Evolutionary conservation across 1,140 invertebrate genomes (phyloP).

Genomic region (Belonocnema kinseyi): DNA sequence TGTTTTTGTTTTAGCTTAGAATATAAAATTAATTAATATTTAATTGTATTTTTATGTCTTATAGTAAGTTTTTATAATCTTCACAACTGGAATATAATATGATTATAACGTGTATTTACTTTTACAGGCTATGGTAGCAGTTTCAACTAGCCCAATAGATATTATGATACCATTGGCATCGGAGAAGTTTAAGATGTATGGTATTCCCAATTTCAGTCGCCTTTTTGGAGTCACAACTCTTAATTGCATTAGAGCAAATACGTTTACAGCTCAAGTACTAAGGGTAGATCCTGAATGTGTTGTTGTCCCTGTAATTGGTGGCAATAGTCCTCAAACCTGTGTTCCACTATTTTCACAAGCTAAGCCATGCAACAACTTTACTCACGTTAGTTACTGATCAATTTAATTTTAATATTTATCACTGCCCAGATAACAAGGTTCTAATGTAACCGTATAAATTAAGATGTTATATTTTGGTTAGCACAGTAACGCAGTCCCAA

Average conservation of each 20-base stretch:
- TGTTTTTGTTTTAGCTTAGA: too few relatives aligned
- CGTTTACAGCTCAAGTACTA: conserved; percentile 78
- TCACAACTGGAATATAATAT: too few relatives aligned
- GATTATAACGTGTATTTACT: too few relatives aligned
- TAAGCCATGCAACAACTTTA: conserved; percentile 75
- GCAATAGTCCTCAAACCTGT: conserved; percentile 86
- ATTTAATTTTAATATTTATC: too few relatives aligned
- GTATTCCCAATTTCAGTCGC: conserved; percentile 81
- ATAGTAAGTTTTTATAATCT: too few relatives aligned
- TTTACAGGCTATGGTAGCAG: conserved; percentile 76
- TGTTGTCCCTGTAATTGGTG: conserved; percentile 88
- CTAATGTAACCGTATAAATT: too few relatives aligned
- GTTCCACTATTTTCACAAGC: conserved; percentile 88
- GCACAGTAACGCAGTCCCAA: too few relatives aligned
- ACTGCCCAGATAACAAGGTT: too few relatives aligned
- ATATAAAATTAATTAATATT: too few relatives aligned
- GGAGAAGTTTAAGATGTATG: conserved; percentile 78
- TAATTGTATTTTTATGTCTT: too few relatives aligned
- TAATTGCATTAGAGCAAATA: conserved; percentile 86
- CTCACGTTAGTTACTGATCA: conserved; percentile 35
- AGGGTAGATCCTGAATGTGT: conserved; percentile 81
- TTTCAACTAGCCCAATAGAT: conserved; percentile 78
- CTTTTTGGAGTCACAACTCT: conserved; percentile 89
- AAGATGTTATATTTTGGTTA: too few relatives aligned
- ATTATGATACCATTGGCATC: conserved; percentile 77